Base-by-base conservation (phyloP, 2,797 vertebrate genomes). In the Chaunax sp. region DNA sequence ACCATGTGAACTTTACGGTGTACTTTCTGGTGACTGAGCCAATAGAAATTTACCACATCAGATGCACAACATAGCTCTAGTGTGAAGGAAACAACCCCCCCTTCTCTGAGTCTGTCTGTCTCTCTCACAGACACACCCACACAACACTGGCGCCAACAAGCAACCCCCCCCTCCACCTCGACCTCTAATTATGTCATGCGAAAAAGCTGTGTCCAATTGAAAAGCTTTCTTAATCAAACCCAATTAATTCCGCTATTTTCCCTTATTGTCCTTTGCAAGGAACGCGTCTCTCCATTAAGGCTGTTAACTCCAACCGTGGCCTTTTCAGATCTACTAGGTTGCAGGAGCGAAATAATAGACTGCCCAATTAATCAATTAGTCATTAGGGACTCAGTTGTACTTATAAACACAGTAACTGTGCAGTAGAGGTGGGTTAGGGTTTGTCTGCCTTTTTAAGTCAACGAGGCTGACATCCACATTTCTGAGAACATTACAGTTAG, bases 181-280 rank as follows among this genome's bases (percentile, higher is more conserved):
- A 94, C 92, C 93, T 93, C 90, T 80, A 93, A 94, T 95, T 94
- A 95, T 95, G 95, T 95, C 94, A 94, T 95, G 94, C 91, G 90
- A 93, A 93, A 94, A 95, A 94, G 83, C 93, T 89, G 88, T 92
- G 89, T 92, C 92, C 92, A 90, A 93, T 92, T 93, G 89, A 93
- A 94, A 94, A 92, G 90, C 92, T 91, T 85, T 77, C 90, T 92
- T 91, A 93, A 94, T 95, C 94, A 95, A 93, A 93, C 91, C 93
- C 92, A 91, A 95, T 96, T 96, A 95, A 94, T 96, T 95, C 95
- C 93, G 92, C 95, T 93, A 87, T 90, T 92, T 94, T 94, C 90
- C 89, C 92, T 89, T 93, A 93, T 95, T 95, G 94, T 95, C 86
- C 91, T 80, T 54, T 75, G 44, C 77, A 82, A 87, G 82, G 82